Base-by-base conservation (phyloP, 2,113 vertebrate species). In the Pholis gunnellus region DNA sequence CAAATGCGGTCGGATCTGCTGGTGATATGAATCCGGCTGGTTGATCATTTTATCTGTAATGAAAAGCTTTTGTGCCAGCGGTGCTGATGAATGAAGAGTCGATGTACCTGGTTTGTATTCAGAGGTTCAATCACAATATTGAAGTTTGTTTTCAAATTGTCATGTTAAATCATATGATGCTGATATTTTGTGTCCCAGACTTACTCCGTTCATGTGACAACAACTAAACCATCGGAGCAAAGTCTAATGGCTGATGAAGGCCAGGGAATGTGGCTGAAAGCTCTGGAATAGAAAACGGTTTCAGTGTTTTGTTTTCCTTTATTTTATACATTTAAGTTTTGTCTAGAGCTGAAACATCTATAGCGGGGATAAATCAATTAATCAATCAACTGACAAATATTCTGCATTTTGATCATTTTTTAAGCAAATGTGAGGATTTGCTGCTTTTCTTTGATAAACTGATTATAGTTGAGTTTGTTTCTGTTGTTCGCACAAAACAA, bases 11-110 rank as follows among this genome's bases (percentile, higher is more conserved):
- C 34, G 31, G 65, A 65, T 40, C 15, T 74, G 38, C 36, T 22
- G 0, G 2, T 63, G 9, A 5, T 46, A 13, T 22, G 11, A 63
- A 31, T 38, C 4, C 36, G 52, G 11, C 73, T 52, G 38, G 42
- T 57, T 57, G 22, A 71, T 42, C 1, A 46, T 9, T 42, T 7
- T 5, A 34, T 59, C 15, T 66, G n/a, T 72, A 20, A 42, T 60
- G 78, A 31, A 54, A 76, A 61, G 63, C 71, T 85, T 66, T 57
- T 60, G 67, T 50, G 44, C 69, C 72, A 85, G 76, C 67, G 22
- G 57, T 65, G 74, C 75, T 68, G 3, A 44, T 29, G 69, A 83
- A 69, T 70, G 70, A 65, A 56, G 3, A 31, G 31, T 31, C 31
- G 31, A 31, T 31, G 31, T n/a, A 60, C 36, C 68, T 83, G 65